Evolutionary conservation across 1,140 invertebrate genomes (phyloP).

Genomic region (Calycopis cecrops): DNA sequence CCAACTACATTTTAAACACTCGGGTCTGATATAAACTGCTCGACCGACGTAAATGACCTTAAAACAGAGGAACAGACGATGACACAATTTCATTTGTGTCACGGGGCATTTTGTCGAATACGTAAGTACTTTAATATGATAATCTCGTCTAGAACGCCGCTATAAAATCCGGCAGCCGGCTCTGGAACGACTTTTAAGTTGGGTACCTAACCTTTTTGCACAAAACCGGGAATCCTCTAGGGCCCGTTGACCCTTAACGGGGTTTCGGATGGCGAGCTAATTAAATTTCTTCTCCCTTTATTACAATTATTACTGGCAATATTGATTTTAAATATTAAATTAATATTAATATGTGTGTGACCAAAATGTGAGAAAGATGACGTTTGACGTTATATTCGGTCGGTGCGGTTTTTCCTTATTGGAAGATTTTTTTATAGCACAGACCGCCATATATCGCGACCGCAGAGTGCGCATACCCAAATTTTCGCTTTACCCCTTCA

Average conservation of each 20-base stretch:
- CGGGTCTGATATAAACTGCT: too few relatives aligned
- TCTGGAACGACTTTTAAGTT: not conserved
- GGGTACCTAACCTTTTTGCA: not conserved
- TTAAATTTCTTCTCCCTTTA: slow-evolving; percentile 3
- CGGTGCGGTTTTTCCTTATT: too few relatives aligned
- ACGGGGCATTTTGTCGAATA: slow-evolving; percentile 3
- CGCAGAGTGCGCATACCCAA: too few relatives aligned
- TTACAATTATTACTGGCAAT: not conserved
- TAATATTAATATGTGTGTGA: too few relatives aligned
- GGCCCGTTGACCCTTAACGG: not conserved
- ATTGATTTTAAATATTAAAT: not conserved
- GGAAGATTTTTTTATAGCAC: too few relatives aligned
- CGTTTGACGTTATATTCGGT: too few relatives aligned
- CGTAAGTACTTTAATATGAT: slow-evolving; percentile 9
- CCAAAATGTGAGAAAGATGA: too few relatives aligned
- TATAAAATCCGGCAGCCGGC: slow-evolving; percentile 3
- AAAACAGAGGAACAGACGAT: not conserved
- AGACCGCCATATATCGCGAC: too few relatives aligned
- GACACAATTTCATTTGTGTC: slow-evolving; percentile 1
- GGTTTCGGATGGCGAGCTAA: not conserved
- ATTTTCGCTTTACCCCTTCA: too few relatives aligned
- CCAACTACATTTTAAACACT: too few relatives aligned
- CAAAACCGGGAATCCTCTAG: not conserved
- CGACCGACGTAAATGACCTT: too few relatives aligned
- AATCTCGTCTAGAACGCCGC: slow-evolving; percentile 1